A percentile compares a stretch with the other conserved stretches of the same genome.
Conservation (phyloP, 2,797 vertebrate species). For the Helicolenus hilgendorfi region DNA sequence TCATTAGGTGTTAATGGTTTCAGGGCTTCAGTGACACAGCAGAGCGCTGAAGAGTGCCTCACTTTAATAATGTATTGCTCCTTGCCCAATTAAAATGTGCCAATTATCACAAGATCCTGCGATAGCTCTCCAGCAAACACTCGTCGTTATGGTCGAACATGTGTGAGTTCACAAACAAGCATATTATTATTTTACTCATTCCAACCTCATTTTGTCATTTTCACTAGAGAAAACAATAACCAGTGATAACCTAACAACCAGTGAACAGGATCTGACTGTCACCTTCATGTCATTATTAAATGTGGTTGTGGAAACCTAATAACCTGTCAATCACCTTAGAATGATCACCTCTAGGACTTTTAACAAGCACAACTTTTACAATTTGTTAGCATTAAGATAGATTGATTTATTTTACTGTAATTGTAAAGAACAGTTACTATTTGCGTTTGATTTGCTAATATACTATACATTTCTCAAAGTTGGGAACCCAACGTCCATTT, state of each 20-base stretch:
- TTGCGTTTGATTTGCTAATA: neutral
- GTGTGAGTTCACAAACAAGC: conserved; percentile 68
- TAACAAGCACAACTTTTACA: neutral
- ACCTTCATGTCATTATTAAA: neutral
- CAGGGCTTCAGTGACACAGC: conserved; percentile 48
- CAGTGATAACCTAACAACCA: no score
- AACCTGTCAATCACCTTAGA: conserved; percentile 1
- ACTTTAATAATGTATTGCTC: conserved; percentile 59
- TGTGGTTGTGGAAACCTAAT: neutral
- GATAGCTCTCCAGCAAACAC: conserved; percentile 62
- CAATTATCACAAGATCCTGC: conserved; percentile 77
- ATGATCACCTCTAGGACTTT: neutral
- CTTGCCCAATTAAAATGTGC: conserved; percentile 77
- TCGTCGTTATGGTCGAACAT: conserved; percentile 38
- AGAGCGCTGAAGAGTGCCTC: conserved; percentile 32
- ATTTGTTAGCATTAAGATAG: neutral
- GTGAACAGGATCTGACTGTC: neutral
- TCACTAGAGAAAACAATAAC: conserved; percentile 18
- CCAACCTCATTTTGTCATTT: conserved; percentile 16
- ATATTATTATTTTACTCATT: conserved; percentile 34
- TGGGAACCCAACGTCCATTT: neutral
- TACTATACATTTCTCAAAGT: neutral
- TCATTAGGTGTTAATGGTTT: conserved; percentile 61
- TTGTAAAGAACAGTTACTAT: neutral
- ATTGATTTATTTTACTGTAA: neutral